A percentile compares a stretch with the other conserved stretches of the same genome.
Conservation (phyloP, 2,888 invertebrate species). For the Trachelus tabidus region DNA sequence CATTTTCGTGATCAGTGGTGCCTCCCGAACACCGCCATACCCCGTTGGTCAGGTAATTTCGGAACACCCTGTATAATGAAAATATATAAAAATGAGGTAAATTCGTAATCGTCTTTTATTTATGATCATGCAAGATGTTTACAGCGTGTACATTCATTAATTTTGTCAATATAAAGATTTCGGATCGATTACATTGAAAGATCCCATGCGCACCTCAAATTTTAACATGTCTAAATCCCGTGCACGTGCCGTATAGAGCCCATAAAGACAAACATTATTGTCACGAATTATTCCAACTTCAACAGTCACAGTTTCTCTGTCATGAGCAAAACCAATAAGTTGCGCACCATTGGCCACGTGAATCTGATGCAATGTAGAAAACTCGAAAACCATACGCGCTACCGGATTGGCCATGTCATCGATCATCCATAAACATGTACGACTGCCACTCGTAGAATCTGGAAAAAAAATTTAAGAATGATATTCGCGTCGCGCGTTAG, state of each 20-base stretch:
- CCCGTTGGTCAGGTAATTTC: too few relatives aligned
- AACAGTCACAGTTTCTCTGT: conserved; percentile 19
- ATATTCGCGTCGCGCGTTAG: neutral
- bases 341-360: conserved; percentile 29
- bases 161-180: neutral
- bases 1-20: too few relatives aligned
- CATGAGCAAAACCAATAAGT: conserved; percentile 28
- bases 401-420: neutral
- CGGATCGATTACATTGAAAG: conserved; percentile 43
- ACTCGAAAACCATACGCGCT: too few relatives aligned
- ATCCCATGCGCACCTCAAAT: conserved; percentile 29
- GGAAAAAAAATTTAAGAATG: neutral
- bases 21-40: too few relatives aligned
- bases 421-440: neutral
- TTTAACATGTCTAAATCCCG: conserved; percentile 5
- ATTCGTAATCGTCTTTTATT: too few relatives aligned
- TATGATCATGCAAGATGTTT: too few relatives aligned
- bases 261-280: neutral
- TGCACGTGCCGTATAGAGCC: conserved; percentile 1
- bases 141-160: too few relatives aligned
- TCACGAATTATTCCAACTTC: conserved; percentile 27
- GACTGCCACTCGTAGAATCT: neutral
- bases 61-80: too few relatives aligned
- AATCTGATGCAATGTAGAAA: conserved; percentile 16
- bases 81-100: too few relatives aligned